Base-by-base conservation (phyloP, 2,888 invertebrate genomes). In the Bugulina stolonifera region DNA sequence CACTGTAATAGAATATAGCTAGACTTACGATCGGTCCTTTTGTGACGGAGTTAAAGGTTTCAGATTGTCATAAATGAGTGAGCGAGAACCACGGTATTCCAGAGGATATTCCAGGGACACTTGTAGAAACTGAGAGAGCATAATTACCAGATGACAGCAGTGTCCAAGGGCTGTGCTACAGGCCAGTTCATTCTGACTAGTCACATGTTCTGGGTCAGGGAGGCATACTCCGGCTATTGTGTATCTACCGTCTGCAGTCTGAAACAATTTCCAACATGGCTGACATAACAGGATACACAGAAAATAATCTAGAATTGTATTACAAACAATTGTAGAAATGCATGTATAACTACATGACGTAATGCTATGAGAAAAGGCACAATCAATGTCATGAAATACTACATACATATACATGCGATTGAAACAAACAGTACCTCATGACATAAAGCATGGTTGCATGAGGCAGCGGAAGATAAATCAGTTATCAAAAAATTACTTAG, bases 91-190 rank as follows among this genome's bases (percentile, higher is more conserved):
- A 77, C 90, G 88, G 84, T 92, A 88, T 2, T 89, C 88, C 75
- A 96, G 88, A 43, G 90, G 90, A 85, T 96, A 95, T 54, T 95
- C 87, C 27, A 94, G 86, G 43, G 96, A 94, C 77, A 93, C 89
- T 83, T 92, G 90, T 71, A 97, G 87, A 78, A 96, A 88, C 69
- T 89, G 89, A 0, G 93, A 91, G 69, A 93, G 89, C 87, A 94
- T 89, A 74, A 90, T 88, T 0, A 92, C 88, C 23, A 92, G 87
- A 81, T 96, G 95, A 23, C 93, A 91, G 14, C 91, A 91, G 81
- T 91, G 92, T 5, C 95, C 94, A 1, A 94, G 87, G 0, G 93
- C 93, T n/a, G 93, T 92, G 0, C 93, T 89, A 72, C 93, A 87
- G 85, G 88, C 90, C 27, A 87, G 87, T 74, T 91, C 90, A 69